These are phyloP conservation scores for Dynastes maya DNA, from an alignment of 2,888 invertebrate species.

Conservation along the genomic window DNA sequence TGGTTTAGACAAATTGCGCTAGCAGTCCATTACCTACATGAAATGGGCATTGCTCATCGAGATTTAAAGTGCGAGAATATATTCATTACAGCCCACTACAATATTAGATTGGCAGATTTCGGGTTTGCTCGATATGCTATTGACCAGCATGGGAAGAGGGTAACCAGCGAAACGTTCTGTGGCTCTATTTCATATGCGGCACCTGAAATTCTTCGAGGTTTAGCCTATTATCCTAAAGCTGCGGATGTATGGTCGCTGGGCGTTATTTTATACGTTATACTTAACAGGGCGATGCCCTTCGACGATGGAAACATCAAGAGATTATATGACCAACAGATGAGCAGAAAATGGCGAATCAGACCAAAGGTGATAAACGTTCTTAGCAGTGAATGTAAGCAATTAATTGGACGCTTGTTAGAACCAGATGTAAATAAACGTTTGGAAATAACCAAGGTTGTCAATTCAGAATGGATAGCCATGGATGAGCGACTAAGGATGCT, in stretches of 20 bases:
- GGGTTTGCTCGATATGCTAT: conserved; percentile 80
- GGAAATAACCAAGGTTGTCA: conserved; percentile 73
- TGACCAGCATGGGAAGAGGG: conserved; percentile 65
- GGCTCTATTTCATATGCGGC: conserved; percentile 91
- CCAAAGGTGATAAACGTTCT: conserved; percentile 75
- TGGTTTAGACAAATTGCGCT: conserved; percentile 82
- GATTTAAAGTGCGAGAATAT: conserved; percentile 91
- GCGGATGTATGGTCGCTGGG: conserved; percentile 89
- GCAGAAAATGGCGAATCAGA: conserved; percentile 80
- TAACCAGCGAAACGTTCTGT: conserved; percentile 86
- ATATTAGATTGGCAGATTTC: conserved; percentile 87
- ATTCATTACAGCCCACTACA: conserved; percentile 80
- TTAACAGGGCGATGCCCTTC: conserved; percentile 88
- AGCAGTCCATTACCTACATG: conserved; percentile 81
- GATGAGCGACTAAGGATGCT: conserved; percentile 75
- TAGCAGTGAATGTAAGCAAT: conserved; percentile 75
- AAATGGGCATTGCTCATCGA: conserved; percentile 83
- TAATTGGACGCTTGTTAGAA: conserved; percentile 80
- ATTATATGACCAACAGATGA: conserved; percentile 79
- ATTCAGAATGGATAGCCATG: conserved; percentile 79
- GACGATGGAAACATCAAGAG: conserved; percentile 82
- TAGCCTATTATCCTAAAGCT: conserved; percentile 80
- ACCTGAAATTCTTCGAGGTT: conserved; percentile 86
- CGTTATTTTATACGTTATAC: conserved; percentile 85
- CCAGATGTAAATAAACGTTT: conserved; percentile 78